Conservation (phyloP, 1,140 invertebrate species). For the Rhopalosiphum maidis region DNA sequence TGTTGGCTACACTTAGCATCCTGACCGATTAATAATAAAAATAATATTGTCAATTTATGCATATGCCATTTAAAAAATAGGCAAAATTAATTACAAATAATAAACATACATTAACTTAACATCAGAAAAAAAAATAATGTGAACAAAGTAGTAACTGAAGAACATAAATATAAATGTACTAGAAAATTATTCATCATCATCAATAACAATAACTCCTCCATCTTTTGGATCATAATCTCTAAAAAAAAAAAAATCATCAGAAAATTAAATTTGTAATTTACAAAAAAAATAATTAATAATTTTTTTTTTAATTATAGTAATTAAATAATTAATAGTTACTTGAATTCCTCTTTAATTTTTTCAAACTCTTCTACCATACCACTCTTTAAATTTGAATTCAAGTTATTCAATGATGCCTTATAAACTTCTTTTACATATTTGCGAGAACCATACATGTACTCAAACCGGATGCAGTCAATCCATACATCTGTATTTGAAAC, state of each 20-base stretch:
- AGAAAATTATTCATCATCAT: neutral
- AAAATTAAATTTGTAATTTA: neutral
- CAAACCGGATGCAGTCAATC: constrained; percentile 5
- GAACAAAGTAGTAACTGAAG: neutral
- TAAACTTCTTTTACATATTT: neutral
- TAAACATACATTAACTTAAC: neutral
- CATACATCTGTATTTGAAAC: neutral
- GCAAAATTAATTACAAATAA: neutral
- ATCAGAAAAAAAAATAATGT: neutral
- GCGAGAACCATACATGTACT: neutral
- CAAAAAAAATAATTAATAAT: too few species aligned
- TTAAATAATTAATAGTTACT: constrained; percentile 2
- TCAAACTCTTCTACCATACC: constrained; percentile 7
- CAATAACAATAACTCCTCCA: constrained; percentile 27
- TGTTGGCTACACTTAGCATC: neutral
- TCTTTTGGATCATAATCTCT: neutral
- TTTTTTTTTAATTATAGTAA: neutral
- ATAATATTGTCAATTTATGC: neutral
- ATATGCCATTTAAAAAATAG: neutral
- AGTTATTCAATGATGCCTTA: neutral
- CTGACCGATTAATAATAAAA: neutral
- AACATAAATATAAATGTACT: neutral
- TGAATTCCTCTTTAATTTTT: neutral
- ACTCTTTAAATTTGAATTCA: neutral
- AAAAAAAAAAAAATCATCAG: neutral